phyloP scores from a whole-genome alignment of 2,797 vertebrate species.

The Oreochromis grahami region DNA sequence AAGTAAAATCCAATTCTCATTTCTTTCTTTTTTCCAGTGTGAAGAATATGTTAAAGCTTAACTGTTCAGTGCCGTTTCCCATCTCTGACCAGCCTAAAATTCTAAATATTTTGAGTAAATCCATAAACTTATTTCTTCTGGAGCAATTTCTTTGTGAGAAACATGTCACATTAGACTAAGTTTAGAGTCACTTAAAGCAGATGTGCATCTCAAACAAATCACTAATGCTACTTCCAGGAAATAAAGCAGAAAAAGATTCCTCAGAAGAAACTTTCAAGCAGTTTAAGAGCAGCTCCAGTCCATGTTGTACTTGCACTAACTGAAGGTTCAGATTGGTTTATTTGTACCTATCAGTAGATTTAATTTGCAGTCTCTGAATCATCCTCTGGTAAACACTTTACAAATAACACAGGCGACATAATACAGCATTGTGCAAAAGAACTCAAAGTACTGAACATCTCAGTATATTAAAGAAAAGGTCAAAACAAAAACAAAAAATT shows the following conservation, averaged over 20 bases:
- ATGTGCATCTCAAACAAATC: constrained; percentile 1
- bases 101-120: neutral
- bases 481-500: neutral
- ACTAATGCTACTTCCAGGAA: neutral
- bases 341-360: neutral
- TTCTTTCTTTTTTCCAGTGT: fast-evolving
- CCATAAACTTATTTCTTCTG: neutral
- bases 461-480: neutral
- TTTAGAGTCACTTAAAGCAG: neutral
- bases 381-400: neutral
- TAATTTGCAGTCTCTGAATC: neutral
- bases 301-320: neutral
- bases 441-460: neutral
- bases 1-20: neutral
- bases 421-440: neutral
- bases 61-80: neutral
- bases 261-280: neutral
- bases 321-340: neutral
- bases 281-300: neutral
- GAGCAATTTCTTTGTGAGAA: neutral
- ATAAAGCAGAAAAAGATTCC: neutral
- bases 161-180: neutral
- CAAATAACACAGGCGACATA: neutral
- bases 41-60: neutral
- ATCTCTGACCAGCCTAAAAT: neutral